Conservation (phyloP, 2,113 vertebrate species). For the Caracal caracal region DNA sequence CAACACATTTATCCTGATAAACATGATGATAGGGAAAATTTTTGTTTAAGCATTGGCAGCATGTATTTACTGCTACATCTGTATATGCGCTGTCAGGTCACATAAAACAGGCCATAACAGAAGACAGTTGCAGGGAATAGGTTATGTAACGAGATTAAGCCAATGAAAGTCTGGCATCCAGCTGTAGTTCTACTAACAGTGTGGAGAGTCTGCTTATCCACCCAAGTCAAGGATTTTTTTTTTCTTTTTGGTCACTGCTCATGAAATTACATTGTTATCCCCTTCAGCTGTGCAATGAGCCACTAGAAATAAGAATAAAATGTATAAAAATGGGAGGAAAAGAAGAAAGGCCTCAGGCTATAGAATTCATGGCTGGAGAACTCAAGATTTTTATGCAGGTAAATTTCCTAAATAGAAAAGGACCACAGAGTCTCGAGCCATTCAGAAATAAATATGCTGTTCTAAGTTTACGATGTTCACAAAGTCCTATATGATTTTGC, state of each 20-base stretch:
- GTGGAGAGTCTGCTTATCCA: slow-evolving; percentile 50
- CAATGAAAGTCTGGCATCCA: slow-evolving; percentile 69
- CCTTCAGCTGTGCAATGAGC: slow-evolving; percentile 67
- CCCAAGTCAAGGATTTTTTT: neutral
- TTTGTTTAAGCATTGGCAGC: slow-evolving; percentile 75
- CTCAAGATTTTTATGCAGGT: slow-evolving; percentile 66
- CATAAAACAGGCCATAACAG: slow-evolving; percentile 77
- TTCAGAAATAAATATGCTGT: slow-evolving; percentile 45
- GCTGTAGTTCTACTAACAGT: slow-evolving; percentile 65
- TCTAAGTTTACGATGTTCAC: slow-evolving; percentile 61
- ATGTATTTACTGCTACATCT: slow-evolving; percentile 77
- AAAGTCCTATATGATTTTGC: slow-evolving; percentile 45
- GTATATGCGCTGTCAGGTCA: slow-evolving; percentile 74
- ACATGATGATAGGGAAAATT: slow-evolving; percentile 68
- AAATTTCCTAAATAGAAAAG: slow-evolving; percentile 74
- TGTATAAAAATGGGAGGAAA: slow-evolving; percentile 49
- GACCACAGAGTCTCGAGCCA: slow-evolving; percentile 48
- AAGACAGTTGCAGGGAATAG: slow-evolving; percentile 67
- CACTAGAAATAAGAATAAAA: slow-evolving; percentile 59
- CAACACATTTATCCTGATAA: slow-evolving; percentile 81
- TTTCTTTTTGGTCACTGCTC: slow-evolving; percentile 13
- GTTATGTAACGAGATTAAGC: slow-evolving; percentile 77
- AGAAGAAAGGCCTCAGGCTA: slow-evolving; percentile 58
- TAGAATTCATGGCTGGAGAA: slow-evolving; percentile 58
- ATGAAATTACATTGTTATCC: slow-evolving; percentile 60